Base-by-base conservation (phyloP, 2,888 invertebrate species). In the Schizaphis graminum region DNA sequence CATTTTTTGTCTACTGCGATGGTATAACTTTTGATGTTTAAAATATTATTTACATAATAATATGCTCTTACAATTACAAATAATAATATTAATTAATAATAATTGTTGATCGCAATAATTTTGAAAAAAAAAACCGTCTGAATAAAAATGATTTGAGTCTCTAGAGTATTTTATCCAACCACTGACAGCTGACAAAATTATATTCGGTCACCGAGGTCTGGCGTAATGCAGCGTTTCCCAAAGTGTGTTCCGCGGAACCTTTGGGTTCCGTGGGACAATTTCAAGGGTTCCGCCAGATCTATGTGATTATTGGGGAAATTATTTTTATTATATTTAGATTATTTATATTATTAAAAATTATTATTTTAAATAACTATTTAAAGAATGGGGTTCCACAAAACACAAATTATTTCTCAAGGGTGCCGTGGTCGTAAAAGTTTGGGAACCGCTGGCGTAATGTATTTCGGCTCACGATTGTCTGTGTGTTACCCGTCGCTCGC, bases 381-480 rank as follows among this genome's bases (percentile, higher is more conserved):
- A n/a, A n/a, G n/a, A n/a, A n/a, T n/a, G n/a, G n/a, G n/a, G n/a
- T n/a, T n/a, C n/a, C n/a, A n/a, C n/a, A n/a, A n/a, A n/a, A n/a
- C n/a, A n/a, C n/a, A n/a, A n/a, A n/a, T n/a, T n/a, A n/a, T n/a
- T n/a, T n/a, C n/a, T n/a, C n/a, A n/a, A n/a, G n/a, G n/a, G n/a
- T n/a, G n/a, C n/a, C n/a, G n/a, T n/a, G n/a, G n/a, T n/a, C n/a
- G n/a, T n/a, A n/a, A n/a, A n/a, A n/a, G n/a, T n/a, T n/a, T n/a
- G n/a, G n/a, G n/a, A n/a, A n/a, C n/a, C n/a, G n/a, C n/a, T n/a
- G n/a, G 49, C 91, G 61, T 94, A 94, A 94, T 91, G 44, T 94
- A 94, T 94, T 94, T 91, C 44, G 94, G 94, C 91, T 94, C 94
- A 94, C 91, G 91, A 87, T 91, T 91, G 87, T 86, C 67, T 49